Percentiles rank a stretch among this genome's conserved stretches.
phyloP scores from a whole-genome alignment of 2,113 vertebrate species.

The Trochalopteron elliotii region DNA sequence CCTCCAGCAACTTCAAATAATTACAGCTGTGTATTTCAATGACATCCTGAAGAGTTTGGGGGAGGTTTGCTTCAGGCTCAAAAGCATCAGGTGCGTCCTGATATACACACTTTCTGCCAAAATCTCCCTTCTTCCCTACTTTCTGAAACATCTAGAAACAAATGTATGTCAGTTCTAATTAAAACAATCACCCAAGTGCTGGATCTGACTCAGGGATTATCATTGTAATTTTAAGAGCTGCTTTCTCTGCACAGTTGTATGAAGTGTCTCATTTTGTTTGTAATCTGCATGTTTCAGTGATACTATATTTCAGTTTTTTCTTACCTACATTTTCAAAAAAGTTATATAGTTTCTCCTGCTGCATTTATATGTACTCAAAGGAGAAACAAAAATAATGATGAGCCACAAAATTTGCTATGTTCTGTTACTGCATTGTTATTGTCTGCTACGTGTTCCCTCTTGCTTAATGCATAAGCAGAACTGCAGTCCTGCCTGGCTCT shows the following conservation, averaged over 20 bases:
- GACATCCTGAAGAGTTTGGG: constrained; percentile 52
- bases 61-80: constrained; percentile 48
- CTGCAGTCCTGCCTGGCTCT: background rate
- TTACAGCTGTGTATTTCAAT: constrained; percentile 58
- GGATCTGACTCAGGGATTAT: background rate
- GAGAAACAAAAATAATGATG: background rate
- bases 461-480: background rate
- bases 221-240: constrained; percentile 41
- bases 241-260: background rate
- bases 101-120: constrained; percentile 27
- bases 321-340: constrained; percentile 29
- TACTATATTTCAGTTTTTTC: background rate
- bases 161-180: constrained; percentile 31
- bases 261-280: background rate
- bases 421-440: background rate
- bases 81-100: constrained; percentile 62
- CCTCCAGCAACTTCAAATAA: constrained; percentile 63
- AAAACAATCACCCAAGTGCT: constrained; percentile 20
- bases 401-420: background rate
- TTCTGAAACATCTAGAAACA: constrained; percentile 43
- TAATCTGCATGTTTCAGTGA: constrained; percentile 18
- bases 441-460: background rate
- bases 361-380: background rate
- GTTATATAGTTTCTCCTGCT: background rate
- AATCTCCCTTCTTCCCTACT: constrained; percentile 22